Base-by-base conservation (phyloP, 2,888 invertebrate species). In the Toxonevra muliebris region DNA sequence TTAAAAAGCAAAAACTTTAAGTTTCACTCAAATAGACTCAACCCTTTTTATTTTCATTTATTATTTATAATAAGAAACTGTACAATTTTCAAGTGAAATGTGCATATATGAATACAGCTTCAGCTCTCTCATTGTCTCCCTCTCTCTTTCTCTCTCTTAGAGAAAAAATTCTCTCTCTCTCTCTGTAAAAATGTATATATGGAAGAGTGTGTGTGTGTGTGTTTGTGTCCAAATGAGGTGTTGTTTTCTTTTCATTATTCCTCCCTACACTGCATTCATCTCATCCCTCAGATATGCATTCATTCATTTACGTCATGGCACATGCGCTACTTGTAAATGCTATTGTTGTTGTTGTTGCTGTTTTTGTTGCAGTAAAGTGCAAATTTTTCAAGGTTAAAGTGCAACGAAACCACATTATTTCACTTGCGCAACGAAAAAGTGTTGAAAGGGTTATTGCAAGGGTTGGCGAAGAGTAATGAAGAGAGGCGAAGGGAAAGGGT, bases 311-410 rank as follows among this genome's bases (percentile, higher is more conserved):
- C 30, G 30, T 9, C 30, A 55, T 11, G 13, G n/a, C 42, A 15
- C n/a, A 50, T 19, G 11, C 59, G 20, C 43, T 13, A 8, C 43
- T 3, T 12, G 54, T 17, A 11, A 3, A 17, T 12, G 54, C 54
- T 19, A 48, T 48, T 15, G 48, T 48, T 4, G 48, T 48, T 48
- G 48, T 48, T 48, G 48, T 9, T 54, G 19, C 12, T 57, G 57
- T 40, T 4, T 15, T 30, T 1, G 52, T 10, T n/a, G 30, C 40
- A 15, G 17, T 15, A 15, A 5, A 52, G 66, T 61, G 55, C 66
- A 66, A 57, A 72, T 75, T 75, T 76, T 83, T 84, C 84, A 84
- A 84, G 84, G 84, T 84, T 84, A 84, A 84, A 84, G 84, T 84
- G 84, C 84, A 84, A 82, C 80, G 84, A 78, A 84, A 82, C 80